Evolutionary conservation across 2,888 invertebrate species (phyloP).

Genomic region (Leptinotarsa peninsularis): DNA sequence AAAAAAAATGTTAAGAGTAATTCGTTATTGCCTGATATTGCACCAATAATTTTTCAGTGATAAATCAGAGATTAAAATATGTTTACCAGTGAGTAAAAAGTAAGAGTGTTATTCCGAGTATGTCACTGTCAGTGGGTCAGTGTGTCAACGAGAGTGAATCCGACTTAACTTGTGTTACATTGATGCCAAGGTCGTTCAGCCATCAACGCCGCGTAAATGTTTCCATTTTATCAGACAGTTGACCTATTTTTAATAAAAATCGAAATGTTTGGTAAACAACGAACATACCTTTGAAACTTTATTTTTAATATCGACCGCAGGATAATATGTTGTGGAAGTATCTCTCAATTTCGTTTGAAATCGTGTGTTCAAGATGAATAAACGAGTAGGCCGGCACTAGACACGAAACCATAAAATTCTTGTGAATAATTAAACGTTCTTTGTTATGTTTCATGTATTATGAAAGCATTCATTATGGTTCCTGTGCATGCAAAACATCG

Average conservation of each 20-base stretch:
- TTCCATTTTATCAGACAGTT: conserved; percentile 51
- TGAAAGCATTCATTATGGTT: too few species aligned
- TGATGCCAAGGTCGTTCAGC: conserved; percentile 41
- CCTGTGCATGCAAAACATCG: too few species aligned
- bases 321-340: not conserved
- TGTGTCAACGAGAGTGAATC: conserved; percentile 61
- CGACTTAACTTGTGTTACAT: conserved; percentile 31
- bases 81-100: conserved; percentile 32
- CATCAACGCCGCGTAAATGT: conserved; percentile 48
- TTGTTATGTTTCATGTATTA: too few species aligned
- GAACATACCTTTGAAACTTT: not conserved
- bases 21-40: not conserved
- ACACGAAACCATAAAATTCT: too few species aligned
- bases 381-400: not conserved
- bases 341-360: not conserved
- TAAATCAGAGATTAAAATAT: conserved; percentile 6
- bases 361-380: not conserved
- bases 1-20: not conserved
- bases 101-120: conserved; percentile 42
- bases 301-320: not conserved
- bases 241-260: conserved; percentile 48
- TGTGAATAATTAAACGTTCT: too few species aligned
- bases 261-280: conserved; percentile 5
- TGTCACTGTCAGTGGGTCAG: conserved; percentile 62
- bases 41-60: not conserved